A percentile compares a stretch with the other conserved stretches of the same genome.
These are phyloP conservation scores for Erpobdella octoculata DNA, from an alignment of 2,888 invertebrate genomes.

Conservation along the genomic window DNA sequence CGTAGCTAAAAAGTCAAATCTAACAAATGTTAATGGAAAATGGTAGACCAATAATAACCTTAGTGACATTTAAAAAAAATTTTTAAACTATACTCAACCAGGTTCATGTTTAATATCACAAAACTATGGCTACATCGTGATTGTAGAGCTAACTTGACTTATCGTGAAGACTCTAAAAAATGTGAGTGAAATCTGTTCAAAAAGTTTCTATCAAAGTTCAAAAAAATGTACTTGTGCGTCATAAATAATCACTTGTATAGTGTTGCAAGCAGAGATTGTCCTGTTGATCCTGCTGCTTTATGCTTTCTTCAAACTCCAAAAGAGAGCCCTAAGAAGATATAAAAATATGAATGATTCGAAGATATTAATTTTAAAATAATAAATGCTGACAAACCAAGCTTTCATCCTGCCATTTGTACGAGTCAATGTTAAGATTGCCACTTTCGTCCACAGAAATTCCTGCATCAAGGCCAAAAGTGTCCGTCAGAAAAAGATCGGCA, in stretches of 20 bases:
- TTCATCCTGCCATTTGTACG: constrained; percentile 23
- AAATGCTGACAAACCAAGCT: neutral
- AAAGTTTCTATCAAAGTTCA: too few species aligned
- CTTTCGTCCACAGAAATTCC: constrained; percentile 28
- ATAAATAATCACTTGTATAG: neutral
- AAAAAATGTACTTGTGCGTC: too few species aligned
- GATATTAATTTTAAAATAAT: neutral
- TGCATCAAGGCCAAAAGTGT: constrained; percentile 30
- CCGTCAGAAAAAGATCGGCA: constrained; percentile 19
- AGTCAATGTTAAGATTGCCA: constrained; percentile 11
- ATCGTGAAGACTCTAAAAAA: too few species aligned
- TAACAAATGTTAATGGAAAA: too few species aligned
- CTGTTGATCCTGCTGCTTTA: constrained; percentile 3
- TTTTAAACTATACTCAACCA: too few species aligned
- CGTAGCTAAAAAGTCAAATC: too few species aligned
- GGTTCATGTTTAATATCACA: too few species aligned
- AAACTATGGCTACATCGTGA: too few species aligned
- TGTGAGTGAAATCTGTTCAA: too few species aligned
- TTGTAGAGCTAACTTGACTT: too few species aligned
- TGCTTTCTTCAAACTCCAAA: neutral
- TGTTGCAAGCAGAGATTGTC: constrained; percentile 1
- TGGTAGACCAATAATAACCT: too few species aligned
- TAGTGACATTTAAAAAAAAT: too few species aligned
- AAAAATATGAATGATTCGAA: neutral
- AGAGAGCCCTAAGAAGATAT: constrained; percentile 5